Conservation (phyloP, 1,140 invertebrate species). For the Leptinotarsa undecemlineata region DNA sequence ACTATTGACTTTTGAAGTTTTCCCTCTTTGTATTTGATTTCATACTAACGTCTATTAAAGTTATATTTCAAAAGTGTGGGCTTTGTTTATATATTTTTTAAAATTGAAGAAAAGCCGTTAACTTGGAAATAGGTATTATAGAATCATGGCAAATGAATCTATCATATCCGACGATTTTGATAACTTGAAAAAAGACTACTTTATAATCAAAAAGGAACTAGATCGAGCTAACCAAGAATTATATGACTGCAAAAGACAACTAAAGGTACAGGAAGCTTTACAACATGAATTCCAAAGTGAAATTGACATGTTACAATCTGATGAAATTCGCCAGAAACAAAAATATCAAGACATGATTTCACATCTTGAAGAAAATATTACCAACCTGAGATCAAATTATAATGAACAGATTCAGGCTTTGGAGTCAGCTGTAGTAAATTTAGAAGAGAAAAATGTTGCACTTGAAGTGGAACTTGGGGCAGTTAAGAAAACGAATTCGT, state of each 20-base stretch:
- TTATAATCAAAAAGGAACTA: slow-evolving; percentile 17
- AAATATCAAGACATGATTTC: slow-evolving; percentile 24
- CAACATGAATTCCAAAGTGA: slow-evolving; percentile 29
- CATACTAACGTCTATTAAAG: too few relatives aligned
- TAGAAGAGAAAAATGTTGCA: slow-evolving; percentile 28
- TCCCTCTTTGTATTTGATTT: too few relatives aligned
- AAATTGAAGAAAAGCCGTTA: too few relatives aligned
- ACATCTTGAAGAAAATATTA: slow-evolving; percentile 25
- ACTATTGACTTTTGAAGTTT: too few relatives aligned
- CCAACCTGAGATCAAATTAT: slow-evolving; percentile 2
- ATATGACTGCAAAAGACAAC: slow-evolving; percentile 32
- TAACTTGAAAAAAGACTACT: slow-evolving; percentile 8
- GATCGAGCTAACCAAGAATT: slow-evolving; percentile 33
- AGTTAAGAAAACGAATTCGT: slow-evolving; percentile 14
- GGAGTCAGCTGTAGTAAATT: slow-evolving; percentile 15
- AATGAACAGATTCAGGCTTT: slow-evolving; percentile 15
- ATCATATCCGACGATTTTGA: slow-evolving; percentile 4
- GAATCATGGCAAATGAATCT: too few relatives aligned
- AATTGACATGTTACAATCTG: slow-evolving; percentile 33
- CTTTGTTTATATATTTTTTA: too few relatives aligned
- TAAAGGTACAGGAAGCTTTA: slow-evolving; percentile 22
- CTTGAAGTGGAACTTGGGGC: slow-evolving; percentile 5
- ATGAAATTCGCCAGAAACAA: slow-evolving; percentile 18
- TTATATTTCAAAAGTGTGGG: too few relatives aligned
- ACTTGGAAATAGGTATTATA: too few relatives aligned